Base-by-base conservation (phyloP, 2,888 invertebrate genomes). In the Cataglyphis livida region DNA sequence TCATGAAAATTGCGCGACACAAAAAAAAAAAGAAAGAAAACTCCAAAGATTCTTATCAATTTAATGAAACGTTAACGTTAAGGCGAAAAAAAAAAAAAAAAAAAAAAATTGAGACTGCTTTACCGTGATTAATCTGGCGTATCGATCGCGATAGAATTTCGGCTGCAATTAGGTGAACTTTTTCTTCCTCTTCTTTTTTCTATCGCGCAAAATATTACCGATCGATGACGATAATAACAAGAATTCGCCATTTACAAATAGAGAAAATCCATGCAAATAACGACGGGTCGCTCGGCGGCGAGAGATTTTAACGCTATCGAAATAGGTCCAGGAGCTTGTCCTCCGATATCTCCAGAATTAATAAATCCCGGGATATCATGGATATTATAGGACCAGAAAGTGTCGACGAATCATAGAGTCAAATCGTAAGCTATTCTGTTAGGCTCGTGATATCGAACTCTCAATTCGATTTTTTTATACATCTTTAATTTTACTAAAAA, bases 101-200 rank as follows among this genome's bases (percentile, higher is more conserved):
- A 15, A 1, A 15, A 44, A 44, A 44, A 44, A 5, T 44, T 18
- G 44, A n/a, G n/a, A 51, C n/a, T 12, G 28, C n/a, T 9, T 61
- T 61, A 18, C 59, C 41, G 28, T 44, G 73, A 88, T 85, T 85
- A 87, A 62, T 57, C 61, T 59, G 65, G 54, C 75, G 81, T 84
- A 87, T 84, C 78, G 51, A 54, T 28, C 48, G 21, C 78, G 51
- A 70, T 28, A 51, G 21, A 54, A 15, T 70, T 70, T 70, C 15
- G 35, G 9, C 1, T 54, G 21, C 5, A 35, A 85, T 88, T 74
- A 87, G 87, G 84, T 88, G 78, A 86, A 87, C 84, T 87, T 85
- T 84, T 84, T 85, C 85, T 84, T 82, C 81, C 83, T 82, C 81
- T 81, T 82, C 79, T 82, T 70, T 78, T 38, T 65, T 86, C 81